Evolutionary conservation across 64 coral and sea anemone genomes (phyloP).

Genomic region (Acropora yongei): DNA sequence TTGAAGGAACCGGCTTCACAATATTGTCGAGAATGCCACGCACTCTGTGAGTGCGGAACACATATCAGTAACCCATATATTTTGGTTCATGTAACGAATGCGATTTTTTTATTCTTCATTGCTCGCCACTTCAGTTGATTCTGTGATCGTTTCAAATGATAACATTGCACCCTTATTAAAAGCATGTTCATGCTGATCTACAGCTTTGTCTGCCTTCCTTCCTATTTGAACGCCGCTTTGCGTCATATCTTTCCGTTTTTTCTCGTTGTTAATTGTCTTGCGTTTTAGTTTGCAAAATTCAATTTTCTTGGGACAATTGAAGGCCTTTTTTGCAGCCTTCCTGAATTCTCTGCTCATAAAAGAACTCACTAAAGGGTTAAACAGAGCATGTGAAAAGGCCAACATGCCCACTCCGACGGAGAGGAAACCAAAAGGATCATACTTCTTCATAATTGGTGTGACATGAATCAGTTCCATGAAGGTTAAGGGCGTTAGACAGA

Average conservation of each 20-base stretch:
- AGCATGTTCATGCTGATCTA: background rate
- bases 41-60: no score
- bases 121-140: background rate
- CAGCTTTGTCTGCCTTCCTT: background rate
- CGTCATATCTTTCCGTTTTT: background rate
- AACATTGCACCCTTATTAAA: background rate
- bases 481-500: constrained; percentile 48
- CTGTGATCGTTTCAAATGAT: background rate
- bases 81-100: no score
- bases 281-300: background rate
- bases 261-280: background rate
- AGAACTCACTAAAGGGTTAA: constrained; percentile 43
- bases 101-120: background rate
- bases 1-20: no score
- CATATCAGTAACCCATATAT: no score
- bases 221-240: background rate
- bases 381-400: constrained; percentile 45
- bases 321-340: constrained; percentile 42
- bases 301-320: background rate
- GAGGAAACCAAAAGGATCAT: constrained; percentile 39
- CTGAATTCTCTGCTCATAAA: constrained; percentile 63
- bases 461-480: constrained; percentile 40
- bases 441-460: background rate
- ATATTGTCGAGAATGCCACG: no score
- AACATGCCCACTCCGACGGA: constrained; percentile 18